Percentiles rank a stretch among this genome's conserved stretches.
phyloP scores from a whole-genome alignment of 2,113 vertebrate species.

The Nothocercus julius region DNA sequence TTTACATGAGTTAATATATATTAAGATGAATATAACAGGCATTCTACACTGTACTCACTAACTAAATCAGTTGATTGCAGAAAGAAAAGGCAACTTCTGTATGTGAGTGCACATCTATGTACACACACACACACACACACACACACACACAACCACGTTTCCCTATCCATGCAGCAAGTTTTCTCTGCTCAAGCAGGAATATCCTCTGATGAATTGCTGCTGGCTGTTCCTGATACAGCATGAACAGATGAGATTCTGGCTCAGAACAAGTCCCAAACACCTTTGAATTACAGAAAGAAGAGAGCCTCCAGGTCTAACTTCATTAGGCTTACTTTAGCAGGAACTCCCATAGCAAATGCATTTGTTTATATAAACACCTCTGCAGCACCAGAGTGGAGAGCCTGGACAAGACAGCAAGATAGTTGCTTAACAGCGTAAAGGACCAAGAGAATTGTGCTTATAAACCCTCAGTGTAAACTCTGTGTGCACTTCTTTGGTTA shows the following conservation, averaged over 20 bases:
- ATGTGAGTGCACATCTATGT: no score
- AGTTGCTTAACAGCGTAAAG: not conserved
- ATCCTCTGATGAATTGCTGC: not conserved
- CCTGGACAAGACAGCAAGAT: not conserved
- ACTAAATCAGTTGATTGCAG: not conserved
- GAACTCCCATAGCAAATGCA: not conserved
- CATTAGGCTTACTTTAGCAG: not conserved
- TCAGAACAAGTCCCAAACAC: not conserved
- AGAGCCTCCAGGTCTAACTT: not conserved
- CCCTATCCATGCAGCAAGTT: not conserved
- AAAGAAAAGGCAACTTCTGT: not conserved
- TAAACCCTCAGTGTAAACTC: not conserved
- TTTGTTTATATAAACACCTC: not conserved
- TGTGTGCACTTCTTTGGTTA: not conserved
- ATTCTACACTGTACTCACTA: not conserved
- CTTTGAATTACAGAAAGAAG: not conserved
- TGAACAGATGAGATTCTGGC: not conserved
- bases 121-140: not conserved
- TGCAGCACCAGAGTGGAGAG: not conserved
- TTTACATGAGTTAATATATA: not conserved
- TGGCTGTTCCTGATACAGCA: not conserved
- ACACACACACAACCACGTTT: accelerated
- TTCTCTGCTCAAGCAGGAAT: not conserved
- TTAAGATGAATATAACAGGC: not conserved
- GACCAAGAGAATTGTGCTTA: not conserved